Evolutionary conservation across 2,113 vertebrate species (phyloP).

Genomic region (Leptosomus discolor): DNA sequence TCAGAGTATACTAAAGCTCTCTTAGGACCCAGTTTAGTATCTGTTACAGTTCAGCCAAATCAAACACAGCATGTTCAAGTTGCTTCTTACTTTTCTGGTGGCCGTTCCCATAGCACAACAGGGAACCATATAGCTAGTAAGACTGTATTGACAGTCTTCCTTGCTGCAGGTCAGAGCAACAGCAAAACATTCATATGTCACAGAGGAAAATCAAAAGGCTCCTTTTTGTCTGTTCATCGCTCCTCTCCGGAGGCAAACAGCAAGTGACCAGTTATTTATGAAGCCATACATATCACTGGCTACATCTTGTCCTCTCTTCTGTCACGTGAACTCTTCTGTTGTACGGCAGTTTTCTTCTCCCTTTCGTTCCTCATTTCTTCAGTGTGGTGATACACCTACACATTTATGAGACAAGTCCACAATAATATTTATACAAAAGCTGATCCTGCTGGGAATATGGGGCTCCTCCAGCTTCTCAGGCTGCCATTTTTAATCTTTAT

Average conservation of each 20-base stretch:
- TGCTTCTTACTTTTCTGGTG: neutral
- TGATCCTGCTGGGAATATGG: neutral
- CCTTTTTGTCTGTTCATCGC: neutral
- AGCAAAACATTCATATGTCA: neutral
- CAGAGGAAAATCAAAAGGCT: neutral
- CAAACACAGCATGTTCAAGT: neutral
- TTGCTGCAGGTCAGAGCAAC: neutral
- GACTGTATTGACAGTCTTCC: neutral
- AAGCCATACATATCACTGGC: neutral
- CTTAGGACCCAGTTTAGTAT: neutral
- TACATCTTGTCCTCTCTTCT: neutral
- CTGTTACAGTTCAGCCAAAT: neutral
- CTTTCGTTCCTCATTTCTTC: neutral
- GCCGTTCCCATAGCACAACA: neutral
- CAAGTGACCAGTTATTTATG: neutral
- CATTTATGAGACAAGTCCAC: neutral
- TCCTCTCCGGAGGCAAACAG: neutral
- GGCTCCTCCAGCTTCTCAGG: neutral
- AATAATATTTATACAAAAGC: neutral
- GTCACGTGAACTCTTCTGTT: neutral
- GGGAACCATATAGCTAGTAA: neutral
- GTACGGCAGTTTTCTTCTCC: neutral
- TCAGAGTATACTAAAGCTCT: constrained; percentile 7
- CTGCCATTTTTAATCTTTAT: neutral
- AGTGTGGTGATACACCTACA: neutral